These are phyloP conservation scores for Pteronura brasiliensis DNA, from an alignment of 2,113 vertebrate species.

Conservation along the genomic window DNA sequence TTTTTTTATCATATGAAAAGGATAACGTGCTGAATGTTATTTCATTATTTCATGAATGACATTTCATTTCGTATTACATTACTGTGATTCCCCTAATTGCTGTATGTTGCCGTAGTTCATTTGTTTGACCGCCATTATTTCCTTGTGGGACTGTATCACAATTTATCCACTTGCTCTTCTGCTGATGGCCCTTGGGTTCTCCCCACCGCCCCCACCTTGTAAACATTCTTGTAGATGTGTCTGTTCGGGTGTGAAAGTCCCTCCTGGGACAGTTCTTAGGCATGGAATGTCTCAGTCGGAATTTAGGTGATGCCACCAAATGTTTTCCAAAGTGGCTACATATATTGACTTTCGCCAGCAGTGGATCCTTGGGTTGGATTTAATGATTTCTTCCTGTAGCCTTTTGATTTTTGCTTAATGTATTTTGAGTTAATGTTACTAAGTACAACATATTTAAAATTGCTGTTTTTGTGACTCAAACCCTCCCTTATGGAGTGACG, in stretches of 20 bases:
- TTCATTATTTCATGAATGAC: too few species aligned
- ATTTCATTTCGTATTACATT: not conserved
- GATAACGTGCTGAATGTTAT: not conserved
- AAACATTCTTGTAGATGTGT: not conserved
- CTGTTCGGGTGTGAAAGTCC: not conserved
- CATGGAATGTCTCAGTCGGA: not conserved
- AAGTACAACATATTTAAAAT: not conserved
- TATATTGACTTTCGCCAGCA: not conserved
- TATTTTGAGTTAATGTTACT: not conserved
- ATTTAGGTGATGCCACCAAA: too few species aligned
- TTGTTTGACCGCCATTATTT: not conserved
- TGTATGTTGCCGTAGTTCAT: not conserved
- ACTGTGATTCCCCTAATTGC: not conserved
- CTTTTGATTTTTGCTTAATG: not conserved
- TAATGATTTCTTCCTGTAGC: not conserved
- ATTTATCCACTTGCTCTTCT: not conserved
- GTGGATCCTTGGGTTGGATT: not conserved
- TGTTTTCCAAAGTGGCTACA: not conserved
- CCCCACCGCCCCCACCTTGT: not conserved
- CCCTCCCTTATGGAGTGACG: not conserved
- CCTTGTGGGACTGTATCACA: not conserved
- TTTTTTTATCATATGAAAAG: not conserved
- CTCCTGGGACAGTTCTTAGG: not conserved
- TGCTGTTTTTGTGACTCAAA: not conserved
- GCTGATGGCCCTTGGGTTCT: not conserved